These are phyloP conservation scores for Coenobita brevimanus DNA, from an alignment of 1,140 invertebrate genomes.

Conservation along the genomic window DNA sequence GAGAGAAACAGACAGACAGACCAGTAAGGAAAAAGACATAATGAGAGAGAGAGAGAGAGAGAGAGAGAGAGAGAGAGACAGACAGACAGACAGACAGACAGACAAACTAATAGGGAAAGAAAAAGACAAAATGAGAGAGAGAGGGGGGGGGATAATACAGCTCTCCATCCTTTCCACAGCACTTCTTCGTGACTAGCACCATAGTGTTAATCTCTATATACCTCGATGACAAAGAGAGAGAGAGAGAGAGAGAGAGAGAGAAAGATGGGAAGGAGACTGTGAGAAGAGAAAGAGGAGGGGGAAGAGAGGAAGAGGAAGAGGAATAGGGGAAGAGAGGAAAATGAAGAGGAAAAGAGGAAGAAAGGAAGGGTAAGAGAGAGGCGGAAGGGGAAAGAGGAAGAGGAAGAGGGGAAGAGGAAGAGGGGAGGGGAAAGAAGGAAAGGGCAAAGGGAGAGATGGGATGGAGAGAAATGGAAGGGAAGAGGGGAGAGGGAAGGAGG, in stretches of 20 bases:
- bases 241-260: neutral
- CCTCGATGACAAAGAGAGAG: neutral
- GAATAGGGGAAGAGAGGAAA: neutral
- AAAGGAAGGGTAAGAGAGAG: neutral
- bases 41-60: neutral
- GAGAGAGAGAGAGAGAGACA: neutral
- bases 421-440: conserved; percentile 1
- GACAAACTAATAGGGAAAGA: too few relatives aligned
- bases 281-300: neutral
- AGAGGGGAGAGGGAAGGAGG: too few relatives aligned
- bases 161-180: too few relatives aligned
- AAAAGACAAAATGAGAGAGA: neutral
- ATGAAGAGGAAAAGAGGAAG: neutral
- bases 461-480: neutral
- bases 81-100: neutral
- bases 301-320: too few relatives aligned
- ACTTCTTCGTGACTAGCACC: too few relatives aligned
- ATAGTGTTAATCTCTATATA: neutral
- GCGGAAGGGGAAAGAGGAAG: neutral
- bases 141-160: neutral
- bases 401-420: conserved; percentile 1
- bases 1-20: too few relatives aligned
- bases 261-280: neutral
- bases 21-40: too few relatives aligned
- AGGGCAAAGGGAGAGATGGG: too few relatives aligned